Evolutionary conservation across 2,113 vertebrate genomes (phyloP), one percentile per base, ranked within the genome.

Genomic region (Girardinichthys multiradiatus): DNA sequence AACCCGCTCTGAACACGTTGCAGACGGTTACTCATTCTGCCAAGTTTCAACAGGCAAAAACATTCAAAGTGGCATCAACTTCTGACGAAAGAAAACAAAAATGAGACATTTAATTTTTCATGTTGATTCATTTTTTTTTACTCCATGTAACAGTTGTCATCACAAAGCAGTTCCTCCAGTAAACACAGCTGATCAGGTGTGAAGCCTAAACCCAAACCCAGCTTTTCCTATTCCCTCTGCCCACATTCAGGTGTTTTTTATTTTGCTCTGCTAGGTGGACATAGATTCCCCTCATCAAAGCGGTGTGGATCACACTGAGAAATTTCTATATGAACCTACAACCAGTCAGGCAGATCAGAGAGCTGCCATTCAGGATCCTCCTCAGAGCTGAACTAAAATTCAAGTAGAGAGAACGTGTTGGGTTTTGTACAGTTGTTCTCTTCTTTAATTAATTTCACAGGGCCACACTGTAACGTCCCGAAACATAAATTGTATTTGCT

Each of bases 101-200:
- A 84, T 72, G 69, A 84, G 84, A 89, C 70, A 86, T 86, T 83
- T 68, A 64, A 84, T 82, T 86, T 81, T 83, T 86, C 89, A 85
- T 87, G 82, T 81, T 82, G 67, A 83, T 83, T 64, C 82, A 65
- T 72, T 84, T 45, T 17, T 17, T 15, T 33, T 33, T 90, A 87
- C 80, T 86, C 80, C 48, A 61, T 87, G 87, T 91, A 89, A 91
- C 83, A 24, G 42, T 91, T 88, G 92, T 91, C 90, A 84, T 87
- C 81, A 85, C 81, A 87, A 65, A 88, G 87, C 85, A 89, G 87
- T 87, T 90, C 89, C 89, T 90, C 88, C 87, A 89, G 89, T 81
- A 90, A 91, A 91, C 89, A 88, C 67, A 84, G 66, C 84, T 86
- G 90, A 91, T 85, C 87, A 92, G 87, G 86, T 92, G 90, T 91